Evolutionary conservation across 1,140 invertebrate species (phyloP), one percentile per base, ranked within the genome.

Genomic region (Danaus plexippus): DNA sequence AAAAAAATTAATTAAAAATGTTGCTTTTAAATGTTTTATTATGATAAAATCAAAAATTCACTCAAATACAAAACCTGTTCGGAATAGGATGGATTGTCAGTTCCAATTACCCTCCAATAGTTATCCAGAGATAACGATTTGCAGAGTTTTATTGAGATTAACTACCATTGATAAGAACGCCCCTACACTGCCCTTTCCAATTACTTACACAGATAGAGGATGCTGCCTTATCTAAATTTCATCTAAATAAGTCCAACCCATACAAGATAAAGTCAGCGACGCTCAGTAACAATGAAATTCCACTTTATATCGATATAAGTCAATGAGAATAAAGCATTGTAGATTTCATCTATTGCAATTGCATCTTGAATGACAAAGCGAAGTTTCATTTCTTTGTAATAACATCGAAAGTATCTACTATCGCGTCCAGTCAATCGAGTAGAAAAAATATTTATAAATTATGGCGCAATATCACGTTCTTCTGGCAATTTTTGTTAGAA

Each of bases 71-170:
- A 32, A 32, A 32, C 22, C 22, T 32, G 22, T 32, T 32, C 22
- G 22, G 22, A 32, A 32, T 32, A 32, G 22, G 5, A 32, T 4
- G 22, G 18, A 11, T 13, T 44, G 43, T 56, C 13, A 54, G 47
- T 55, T 61, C 40, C 42, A 51, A 48, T 47, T 22, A 32, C 43
- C 53, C 53, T 45, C 52, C 44, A 43, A 48, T 9, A 49, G 41
- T 43, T 59, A 61, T 64, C 48, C 52, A 48, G 59, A 32, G 22
- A 65, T 58, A 69, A 54, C 68, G 67, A 80, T 80, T 78, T 80
- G 77, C 75, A 66, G 65, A 71, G 63, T 80, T 80, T 85, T 82
- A 82, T 80, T 80, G 61, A 71, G 75, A 80, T 79, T 70, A 69
- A 77, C 66, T 68, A 63, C 51, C 58, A 63, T 67, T 72, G 77